These are phyloP conservation scores for Athetis lepigone DNA, from an alignment of 2,888 invertebrate genomes.

Conservation along the genomic window DNA sequence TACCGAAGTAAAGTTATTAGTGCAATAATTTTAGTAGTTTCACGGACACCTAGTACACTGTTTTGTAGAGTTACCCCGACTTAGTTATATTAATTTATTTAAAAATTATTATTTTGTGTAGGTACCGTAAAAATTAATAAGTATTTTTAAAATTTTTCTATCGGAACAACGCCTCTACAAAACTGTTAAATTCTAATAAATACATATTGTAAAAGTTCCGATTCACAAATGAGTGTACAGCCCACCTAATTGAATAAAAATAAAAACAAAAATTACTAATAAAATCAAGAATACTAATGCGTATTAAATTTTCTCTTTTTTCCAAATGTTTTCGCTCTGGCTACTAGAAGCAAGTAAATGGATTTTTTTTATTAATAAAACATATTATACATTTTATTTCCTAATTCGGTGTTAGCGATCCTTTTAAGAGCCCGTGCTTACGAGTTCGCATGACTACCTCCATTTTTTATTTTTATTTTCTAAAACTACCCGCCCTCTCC, in stretches of 20 bases:
- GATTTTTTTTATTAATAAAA: slow-evolving; percentile 68
- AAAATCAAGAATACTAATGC: slow-evolving; percentile 75
- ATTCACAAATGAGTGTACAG: slow-evolving; percentile 46
- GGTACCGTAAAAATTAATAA: background rate
- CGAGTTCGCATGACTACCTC: slow-evolving; percentile 79
- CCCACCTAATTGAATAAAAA: slow-evolving; percentile 48
- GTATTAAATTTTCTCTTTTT: slow-evolving; percentile 72
- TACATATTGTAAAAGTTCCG: slow-evolving; percentile 21
- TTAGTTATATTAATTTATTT: slow-evolving; percentile 15
- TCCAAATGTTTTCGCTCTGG: slow-evolving; percentile 88
- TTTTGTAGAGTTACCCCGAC: slow-evolving; percentile 37
- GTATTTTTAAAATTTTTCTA: background rate
- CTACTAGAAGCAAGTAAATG: slow-evolving; percentile 91
- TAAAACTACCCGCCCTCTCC: slow-evolving; percentile 70
- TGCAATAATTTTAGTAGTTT: slow-evolving; percentile 31
- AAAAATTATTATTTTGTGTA: background rate
- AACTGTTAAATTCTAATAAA: slow-evolving; percentile 13
- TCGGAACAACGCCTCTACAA: slow-evolving; percentile 51
- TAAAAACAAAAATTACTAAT: slow-evolving; percentile 61
- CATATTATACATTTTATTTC: slow-evolving; percentile 49
- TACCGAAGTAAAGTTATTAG: slow-evolving; percentile 24
- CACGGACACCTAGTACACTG: slow-evolving; percentile 44
- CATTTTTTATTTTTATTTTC: slow-evolving; percentile 66
- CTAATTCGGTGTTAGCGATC: slow-evolving; percentile 82
- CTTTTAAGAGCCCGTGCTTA: slow-evolving; percentile 77